These are phyloP conservation scores for Slavum lentiscoides DNA, from an alignment of 2,888 invertebrate genomes.

Conservation along the genomic window DNA sequence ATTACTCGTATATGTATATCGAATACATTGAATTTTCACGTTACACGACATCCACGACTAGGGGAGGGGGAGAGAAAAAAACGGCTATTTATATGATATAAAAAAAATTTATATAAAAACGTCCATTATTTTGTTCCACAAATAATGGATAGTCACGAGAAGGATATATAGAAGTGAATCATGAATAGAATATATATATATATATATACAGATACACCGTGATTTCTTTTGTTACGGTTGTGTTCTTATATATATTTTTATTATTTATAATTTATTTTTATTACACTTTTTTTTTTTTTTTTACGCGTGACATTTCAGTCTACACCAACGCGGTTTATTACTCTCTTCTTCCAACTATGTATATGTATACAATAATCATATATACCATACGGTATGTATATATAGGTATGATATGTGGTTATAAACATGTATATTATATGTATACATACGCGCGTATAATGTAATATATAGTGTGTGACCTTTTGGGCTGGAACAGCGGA, in stretches of 20 bases:
- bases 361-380: too few species aligned
- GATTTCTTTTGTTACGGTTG: slow-evolving; percentile 10
- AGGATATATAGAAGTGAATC: slow-evolving; percentile 22
- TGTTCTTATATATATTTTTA: slow-evolving; percentile 18
- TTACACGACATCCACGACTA: not conserved
- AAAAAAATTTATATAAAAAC: not conserved
- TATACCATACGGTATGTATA: too few species aligned
- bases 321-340: slow-evolving; percentile 21
- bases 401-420: not conserved
- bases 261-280: slow-evolving; percentile 19
- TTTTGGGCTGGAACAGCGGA: slow-evolving; percentile 17
- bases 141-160: slow-evolving; percentile 17
- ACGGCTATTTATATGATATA: not conserved
- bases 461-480: slow-evolving; percentile 5
- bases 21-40: too few species aligned
- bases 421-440: not conserved
- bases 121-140: slow-evolving; percentile 20
- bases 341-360: slow-evolving; percentile 9
- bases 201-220: too few species aligned
- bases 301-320: slow-evolving; percentile 37
- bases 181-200: not conserved
- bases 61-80: too few species aligned
- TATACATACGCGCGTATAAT: not conserved
- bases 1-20: too few species aligned
- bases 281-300: slow-evolving; percentile 16